A percentile compares a stretch with the other conserved stretches of the same genome.
Conservation (phyloP, 2,113 vertebrate genomes). For the Asarcornis scutulata region DNA sequence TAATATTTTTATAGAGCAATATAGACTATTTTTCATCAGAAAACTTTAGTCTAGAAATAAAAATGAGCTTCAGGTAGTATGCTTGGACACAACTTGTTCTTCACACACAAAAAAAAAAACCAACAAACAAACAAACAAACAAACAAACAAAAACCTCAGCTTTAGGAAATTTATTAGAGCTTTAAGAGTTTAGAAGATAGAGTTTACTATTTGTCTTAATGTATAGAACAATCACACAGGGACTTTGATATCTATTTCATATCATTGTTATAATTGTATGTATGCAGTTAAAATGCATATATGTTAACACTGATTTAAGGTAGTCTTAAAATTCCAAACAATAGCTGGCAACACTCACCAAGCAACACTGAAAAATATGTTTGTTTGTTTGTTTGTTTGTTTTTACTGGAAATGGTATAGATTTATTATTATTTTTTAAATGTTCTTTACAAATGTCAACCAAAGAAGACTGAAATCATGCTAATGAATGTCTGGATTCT, state of each 20-base stretch:
- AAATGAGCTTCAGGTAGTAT: background rate
- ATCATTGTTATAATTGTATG: background rate
- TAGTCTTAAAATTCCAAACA: background rate
- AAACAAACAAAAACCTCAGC: background rate
- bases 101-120: background rate
- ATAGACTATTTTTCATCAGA: background rate
- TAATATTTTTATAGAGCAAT: background rate
- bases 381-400: background rate
- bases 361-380: background rate
- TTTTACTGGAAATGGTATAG: background rate
- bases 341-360: background rate
- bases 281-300: background rate
- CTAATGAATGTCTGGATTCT: background rate
- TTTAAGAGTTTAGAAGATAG: background rate
- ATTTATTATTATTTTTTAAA: background rate
- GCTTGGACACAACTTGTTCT: background rate
- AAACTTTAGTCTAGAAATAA: constrained; percentile 1
- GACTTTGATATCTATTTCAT: background rate
- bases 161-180: background rate
- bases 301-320: background rate
- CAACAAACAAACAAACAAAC: background rate
- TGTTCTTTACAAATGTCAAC: background rate
- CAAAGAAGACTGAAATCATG: background rate
- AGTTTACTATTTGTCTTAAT: background rate
- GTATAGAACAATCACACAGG: background rate